phyloP scores from a whole-genome alignment of 1,140 invertebrate genomes.

The Oscheius sp. region DNA sequence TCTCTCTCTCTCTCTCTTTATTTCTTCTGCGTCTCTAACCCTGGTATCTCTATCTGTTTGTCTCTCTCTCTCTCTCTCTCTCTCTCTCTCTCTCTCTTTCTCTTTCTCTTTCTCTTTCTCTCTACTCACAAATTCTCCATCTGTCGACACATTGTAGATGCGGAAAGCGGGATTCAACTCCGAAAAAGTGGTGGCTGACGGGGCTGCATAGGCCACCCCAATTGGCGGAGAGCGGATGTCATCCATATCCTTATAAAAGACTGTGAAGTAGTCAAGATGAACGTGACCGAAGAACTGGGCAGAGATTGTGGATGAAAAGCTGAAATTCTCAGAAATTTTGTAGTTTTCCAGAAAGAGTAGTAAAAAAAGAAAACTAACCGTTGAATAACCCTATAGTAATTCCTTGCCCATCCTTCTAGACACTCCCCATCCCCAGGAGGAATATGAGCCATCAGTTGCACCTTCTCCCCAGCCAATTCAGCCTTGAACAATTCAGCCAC shows the following conservation, averaged over 20 bases:
- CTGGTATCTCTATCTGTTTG: background rate
- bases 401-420: slow-evolving; percentile 67
- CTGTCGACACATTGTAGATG: slow-evolving; percentile 49
- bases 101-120: no score
- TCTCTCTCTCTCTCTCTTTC: no score
- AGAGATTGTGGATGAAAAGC: slow-evolving; percentile 81
- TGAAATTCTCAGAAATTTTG: slow-evolving; percentile 53
- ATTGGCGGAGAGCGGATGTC: slow-evolving; percentile 40
- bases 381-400: slow-evolving; percentile 66
- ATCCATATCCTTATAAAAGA: slow-evolving; percentile 64
- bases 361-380: slow-evolving; percentile 61
- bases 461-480: slow-evolving; percentile 87
- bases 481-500: slow-evolving; percentile 87
- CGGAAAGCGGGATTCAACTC: slow-evolving; percentile 55
- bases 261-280: slow-evolving; percentile 87
- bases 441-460: slow-evolving; percentile 95
- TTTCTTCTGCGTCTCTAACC: background rate
- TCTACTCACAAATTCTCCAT: slow-evolving; percentile 35
- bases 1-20: background rate
- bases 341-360: background rate
- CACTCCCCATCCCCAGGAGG: slow-evolving; percentile 70
- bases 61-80: no score
- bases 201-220: slow-evolving; percentile 47
- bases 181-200: slow-evolving; percentile 57
- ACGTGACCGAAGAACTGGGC: slow-evolving; percentile 94